A percentile compares a stretch with the other conserved stretches of the same genome.
phyloP scores from a whole-genome alignment of 1,140 invertebrate species.

The Ephestia elutella region DNA sequence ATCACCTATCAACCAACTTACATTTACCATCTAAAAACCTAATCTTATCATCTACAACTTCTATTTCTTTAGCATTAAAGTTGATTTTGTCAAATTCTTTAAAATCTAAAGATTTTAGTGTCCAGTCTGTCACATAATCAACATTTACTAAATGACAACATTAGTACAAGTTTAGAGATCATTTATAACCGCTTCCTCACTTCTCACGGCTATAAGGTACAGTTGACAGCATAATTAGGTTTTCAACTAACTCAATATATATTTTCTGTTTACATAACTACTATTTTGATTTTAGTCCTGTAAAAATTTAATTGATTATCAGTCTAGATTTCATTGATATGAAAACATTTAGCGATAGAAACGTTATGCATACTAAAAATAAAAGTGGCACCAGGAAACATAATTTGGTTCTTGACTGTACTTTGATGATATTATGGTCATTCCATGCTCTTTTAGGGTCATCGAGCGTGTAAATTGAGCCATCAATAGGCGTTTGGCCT shows the following conservation, averaged over 20 bases:
- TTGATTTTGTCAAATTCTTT: neutral
- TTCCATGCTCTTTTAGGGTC: neutral
- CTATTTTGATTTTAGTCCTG: too few species aligned
- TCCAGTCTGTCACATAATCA: neutral
- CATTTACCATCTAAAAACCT: neutral
- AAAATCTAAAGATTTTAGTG: neutral
- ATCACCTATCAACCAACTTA: neutral
- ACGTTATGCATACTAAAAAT: too few species aligned
- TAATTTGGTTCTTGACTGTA: too few species aligned
- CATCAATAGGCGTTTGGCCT: conserved; percentile 3
- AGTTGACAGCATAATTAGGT: too few species aligned
- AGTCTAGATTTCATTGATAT: too few species aligned
- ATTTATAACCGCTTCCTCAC: conserved; percentile 1
- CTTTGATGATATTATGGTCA: neutral
- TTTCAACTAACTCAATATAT: too few species aligned
- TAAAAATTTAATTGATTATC: too few species aligned
- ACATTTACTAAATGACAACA: conserved; percentile 4
- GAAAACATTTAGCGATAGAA: too few species aligned
- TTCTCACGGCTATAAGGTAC: neutral
- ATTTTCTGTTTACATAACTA: too few species aligned
- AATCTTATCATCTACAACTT: neutral
- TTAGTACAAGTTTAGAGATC: neutral
- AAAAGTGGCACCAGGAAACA: too few species aligned
- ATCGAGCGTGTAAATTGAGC: neutral
- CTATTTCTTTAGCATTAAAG: neutral